Percentiles rank a stretch among this genome's conserved stretches.
Evolutionary conservation across 2,113 vertebrate genomes (phyloP).

Genomic region (Mus pahari): DNA sequence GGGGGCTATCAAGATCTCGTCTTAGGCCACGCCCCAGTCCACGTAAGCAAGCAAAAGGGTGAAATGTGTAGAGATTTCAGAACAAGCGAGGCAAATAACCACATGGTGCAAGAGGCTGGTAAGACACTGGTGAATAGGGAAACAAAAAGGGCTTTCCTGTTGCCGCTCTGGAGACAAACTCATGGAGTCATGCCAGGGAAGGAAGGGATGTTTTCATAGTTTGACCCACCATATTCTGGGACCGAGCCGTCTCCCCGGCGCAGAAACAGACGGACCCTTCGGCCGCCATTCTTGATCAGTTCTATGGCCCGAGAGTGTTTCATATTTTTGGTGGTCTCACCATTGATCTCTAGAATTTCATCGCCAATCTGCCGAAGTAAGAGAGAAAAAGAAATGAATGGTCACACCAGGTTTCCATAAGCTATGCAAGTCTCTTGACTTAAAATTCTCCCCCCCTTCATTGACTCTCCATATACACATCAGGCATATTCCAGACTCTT

Average conservation of each 20-base stretch:
- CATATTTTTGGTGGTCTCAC: slow-evolving; percentile 99
- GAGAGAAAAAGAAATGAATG: slow-evolving; percentile 29
- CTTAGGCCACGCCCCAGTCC: slow-evolving; percentile 89
- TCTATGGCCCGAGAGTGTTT: slow-evolving; percentile 99
- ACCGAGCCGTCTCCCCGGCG: slow-evolving; percentile 99
- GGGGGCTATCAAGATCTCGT: slow-evolving; percentile 87
- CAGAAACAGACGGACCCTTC: slow-evolving; percentile 96
- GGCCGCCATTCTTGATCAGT: slow-evolving; percentile 99
- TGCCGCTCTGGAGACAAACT: slow-evolving; percentile 91
- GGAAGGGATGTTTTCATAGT: slow-evolving; percentile 99
- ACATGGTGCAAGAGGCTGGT: slow-evolving; percentile 90
- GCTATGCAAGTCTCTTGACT: background rate
- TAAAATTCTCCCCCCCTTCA: background rate
- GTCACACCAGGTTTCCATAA: background rate
- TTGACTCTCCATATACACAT: background rate
- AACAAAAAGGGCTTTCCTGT: slow-evolving; percentile 89
- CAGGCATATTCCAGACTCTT: background rate
- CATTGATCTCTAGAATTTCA: slow-evolving; percentile 99
- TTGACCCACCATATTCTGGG: slow-evolving; percentile 99
- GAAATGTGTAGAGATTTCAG: slow-evolving; percentile 91
- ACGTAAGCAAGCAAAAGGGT: slow-evolving; percentile 90
- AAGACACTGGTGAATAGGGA: slow-evolving; percentile 91
- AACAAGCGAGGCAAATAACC: slow-evolving; percentile 90
- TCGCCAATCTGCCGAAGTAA: slow-evolving; percentile 92
- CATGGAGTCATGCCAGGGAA: slow-evolving; percentile 99